Conservation (phyloP, 2,797 vertebrate species). For the Argya squamiceps region DNA sequence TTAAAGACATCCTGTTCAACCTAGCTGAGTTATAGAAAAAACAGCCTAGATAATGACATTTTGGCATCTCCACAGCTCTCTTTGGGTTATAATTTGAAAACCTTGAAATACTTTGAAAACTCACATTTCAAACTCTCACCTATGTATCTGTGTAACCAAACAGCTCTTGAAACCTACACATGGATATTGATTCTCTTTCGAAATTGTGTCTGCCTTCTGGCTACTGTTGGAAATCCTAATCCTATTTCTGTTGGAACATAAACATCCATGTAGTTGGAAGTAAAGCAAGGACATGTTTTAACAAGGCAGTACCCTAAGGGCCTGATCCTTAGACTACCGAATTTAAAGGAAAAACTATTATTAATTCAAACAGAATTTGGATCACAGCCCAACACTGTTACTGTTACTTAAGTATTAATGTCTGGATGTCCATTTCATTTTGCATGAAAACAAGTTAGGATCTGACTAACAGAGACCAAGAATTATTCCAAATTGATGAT, state of each 20-base stretch:
- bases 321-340: neutral
- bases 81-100: neutral
- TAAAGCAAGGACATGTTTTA: neutral
- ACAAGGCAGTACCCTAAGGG: neutral
- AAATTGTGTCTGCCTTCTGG: neutral
- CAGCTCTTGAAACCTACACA: neutral
- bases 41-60: neutral
- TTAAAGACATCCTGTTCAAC: neutral
- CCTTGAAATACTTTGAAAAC: neutral
- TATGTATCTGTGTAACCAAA: neutral
- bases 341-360: neutral
- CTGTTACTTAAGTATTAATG: neutral
- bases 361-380: neutral
- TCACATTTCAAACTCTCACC: neutral
- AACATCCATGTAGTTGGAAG: neutral
- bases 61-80: neutral
- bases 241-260: neutral
- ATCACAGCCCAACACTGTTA: neutral
- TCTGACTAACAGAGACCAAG: neutral
- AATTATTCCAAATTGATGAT: neutral
- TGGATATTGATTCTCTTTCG: neutral
- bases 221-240: neutral
- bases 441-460: neutral
- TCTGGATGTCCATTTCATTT: neutral
- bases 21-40: neutral